Evolutionary conservation across 2,888 invertebrate species (phyloP).

Genomic region (Tachina fera): DNA sequence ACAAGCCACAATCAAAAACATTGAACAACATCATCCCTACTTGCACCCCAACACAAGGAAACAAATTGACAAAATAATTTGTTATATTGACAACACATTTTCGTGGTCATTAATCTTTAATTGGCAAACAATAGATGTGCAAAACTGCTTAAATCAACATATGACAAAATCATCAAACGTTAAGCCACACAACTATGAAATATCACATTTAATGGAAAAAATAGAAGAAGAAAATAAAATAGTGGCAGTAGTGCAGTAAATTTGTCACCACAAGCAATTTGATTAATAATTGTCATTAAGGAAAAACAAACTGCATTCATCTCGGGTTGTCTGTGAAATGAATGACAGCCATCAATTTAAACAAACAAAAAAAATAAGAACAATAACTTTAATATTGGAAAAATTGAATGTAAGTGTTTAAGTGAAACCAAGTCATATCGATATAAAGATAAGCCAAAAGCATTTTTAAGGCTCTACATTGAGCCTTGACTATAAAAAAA

Average conservation of each 20-base stretch:
- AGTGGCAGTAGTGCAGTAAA: constrained; percentile 43
- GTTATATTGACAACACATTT: constrained; percentile 69
- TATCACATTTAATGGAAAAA: background rate
- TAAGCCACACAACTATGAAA: constrained; percentile 48
- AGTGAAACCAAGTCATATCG: background rate
- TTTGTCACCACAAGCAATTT: constrained; percentile 61
- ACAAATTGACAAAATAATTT: constrained; percentile 69
- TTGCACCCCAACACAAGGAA: constrained; percentile 28
- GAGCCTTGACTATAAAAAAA: background rate
- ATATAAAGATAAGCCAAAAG: constrained; percentile 30
- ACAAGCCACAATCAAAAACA: constrained; percentile 19
- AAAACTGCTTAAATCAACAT: constrained; percentile 64
- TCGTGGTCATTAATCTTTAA: constrained; percentile 71
- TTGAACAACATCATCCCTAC: constrained; percentile 22
- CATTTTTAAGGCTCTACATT: constrained; percentile 32
- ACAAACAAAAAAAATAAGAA: constrained; percentile 33
- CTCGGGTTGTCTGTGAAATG: constrained; percentile 47
- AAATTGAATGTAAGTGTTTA: constrained; percentile 44
- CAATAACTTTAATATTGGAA: background rate
- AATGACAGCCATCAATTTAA: constrained; percentile 70
- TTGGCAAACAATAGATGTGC: constrained; percentile 61
- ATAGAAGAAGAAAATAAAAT: background rate
- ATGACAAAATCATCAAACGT: constrained; percentile 66
- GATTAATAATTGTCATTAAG: constrained; percentile 70
- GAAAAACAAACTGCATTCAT: constrained; percentile 39